A percentile compares a stretch with the other conserved stretches of the same genome.
phyloP scores from a whole-genome alignment of 2,113 vertebrate genomes.

The Plecotus auritus region DNA sequence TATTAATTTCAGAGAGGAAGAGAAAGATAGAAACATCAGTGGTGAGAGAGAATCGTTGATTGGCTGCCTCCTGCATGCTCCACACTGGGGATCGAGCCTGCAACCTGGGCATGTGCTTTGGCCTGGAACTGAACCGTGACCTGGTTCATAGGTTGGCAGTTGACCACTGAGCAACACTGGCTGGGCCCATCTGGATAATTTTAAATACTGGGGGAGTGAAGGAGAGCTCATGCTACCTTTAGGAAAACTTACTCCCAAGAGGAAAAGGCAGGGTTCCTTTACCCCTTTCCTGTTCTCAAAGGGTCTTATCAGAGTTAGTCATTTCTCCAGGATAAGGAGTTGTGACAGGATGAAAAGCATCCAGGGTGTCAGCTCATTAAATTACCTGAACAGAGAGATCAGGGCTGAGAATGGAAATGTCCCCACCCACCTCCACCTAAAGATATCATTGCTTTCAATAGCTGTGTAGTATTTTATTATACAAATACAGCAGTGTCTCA shows the following conservation, averaged over 20 bases:
- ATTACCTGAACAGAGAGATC: not conserved
- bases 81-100: too few relatives aligned
- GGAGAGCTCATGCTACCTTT: accelerated
- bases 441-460: not conserved
- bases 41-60: too few relatives aligned
- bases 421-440: not conserved
- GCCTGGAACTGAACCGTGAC: too few relatives aligned
- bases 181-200: not conserved
- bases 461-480: not conserved
- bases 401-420: not conserved
- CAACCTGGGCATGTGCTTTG: too few relatives aligned
- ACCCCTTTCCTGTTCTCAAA: not conserved
- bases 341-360: not conserved
- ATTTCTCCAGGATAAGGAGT: not conserved
- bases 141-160: too few relatives aligned
- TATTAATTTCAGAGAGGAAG: too few relatives aligned
- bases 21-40: too few relatives aligned
- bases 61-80: too few relatives aligned
- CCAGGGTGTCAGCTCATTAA: not conserved
- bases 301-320: not conserved
- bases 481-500: not conserved
- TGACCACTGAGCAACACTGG: too few relatives aligned
- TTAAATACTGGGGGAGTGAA: not conserved
- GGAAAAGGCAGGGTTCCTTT: not conserved
- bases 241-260: not conserved